Conservation (phyloP, 37 sponge, comb jelly and placozoan species). For the Diacarnus erythraeanus region DNA sequence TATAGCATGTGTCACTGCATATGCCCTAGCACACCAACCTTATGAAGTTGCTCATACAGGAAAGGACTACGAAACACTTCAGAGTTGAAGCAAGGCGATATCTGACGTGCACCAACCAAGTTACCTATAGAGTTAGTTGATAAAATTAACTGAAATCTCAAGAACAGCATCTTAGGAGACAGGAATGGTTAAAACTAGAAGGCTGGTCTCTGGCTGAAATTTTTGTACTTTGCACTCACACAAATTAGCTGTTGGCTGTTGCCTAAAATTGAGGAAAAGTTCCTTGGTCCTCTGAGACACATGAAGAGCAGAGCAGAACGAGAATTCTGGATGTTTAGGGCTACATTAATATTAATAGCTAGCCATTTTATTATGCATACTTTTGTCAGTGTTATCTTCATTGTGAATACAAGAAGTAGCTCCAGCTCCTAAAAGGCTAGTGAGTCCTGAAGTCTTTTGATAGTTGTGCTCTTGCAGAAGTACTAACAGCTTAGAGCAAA, state of each 20-base stretch:
- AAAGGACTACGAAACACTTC: constrained; percentile 9
- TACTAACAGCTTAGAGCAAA: constrained; percentile 17
- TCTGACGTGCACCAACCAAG: constrained; percentile 8
- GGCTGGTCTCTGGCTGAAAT: too few species aligned
- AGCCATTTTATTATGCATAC: too few species aligned
- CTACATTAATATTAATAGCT: not conserved
- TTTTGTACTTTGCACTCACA: constrained; percentile 3
- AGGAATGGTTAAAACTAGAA: too few species aligned
- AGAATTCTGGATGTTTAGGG: not conserved
- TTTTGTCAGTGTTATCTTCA: not conserved
- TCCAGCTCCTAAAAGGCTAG: constrained; percentile 23
- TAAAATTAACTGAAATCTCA: too few species aligned
- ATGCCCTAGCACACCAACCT: too few species aligned
- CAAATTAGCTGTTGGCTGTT: constrained; percentile 23
- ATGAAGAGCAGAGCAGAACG: not conserved
- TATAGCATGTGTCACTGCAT: too few species aligned
- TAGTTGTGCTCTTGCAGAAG: constrained; percentile 26
- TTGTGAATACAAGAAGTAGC: not conserved
- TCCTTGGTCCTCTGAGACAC: not conserved
- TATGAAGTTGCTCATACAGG: constrained; percentile 8
- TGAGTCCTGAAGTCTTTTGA: constrained; percentile 10
- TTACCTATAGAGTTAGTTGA: constrained; percentile 12
- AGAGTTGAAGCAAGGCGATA: constrained; percentile 1
- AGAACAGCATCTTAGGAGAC: too few species aligned
- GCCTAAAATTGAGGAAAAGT: not conserved